Evolutionary conservation across 2,113 vertebrate species (phyloP).

Genomic region (Epinephelus fuscoguttatus): DNA sequence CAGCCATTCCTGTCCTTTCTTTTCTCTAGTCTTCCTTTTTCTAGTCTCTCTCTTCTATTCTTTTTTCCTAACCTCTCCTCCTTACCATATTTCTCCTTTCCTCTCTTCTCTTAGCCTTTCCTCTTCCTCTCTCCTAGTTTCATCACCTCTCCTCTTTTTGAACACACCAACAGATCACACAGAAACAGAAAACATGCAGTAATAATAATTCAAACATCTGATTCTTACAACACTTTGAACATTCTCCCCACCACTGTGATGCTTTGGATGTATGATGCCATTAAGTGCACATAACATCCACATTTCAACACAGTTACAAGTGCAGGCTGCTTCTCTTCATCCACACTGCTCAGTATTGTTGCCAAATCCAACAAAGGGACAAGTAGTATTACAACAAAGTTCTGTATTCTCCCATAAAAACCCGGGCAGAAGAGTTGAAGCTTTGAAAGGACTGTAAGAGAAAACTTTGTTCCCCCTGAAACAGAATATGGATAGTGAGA

Average conservation of each 20-base stretch:
- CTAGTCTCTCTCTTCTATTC: neutral
- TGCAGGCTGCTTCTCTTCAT: neutral
- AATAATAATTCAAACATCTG: neutral
- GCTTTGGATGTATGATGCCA: neutral
- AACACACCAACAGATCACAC: neutral
- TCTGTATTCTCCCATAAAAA: conserved; percentile 27
- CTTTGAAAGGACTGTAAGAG: conserved; percentile 32
- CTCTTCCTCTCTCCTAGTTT: neutral
- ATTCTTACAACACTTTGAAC: neutral
- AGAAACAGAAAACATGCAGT: neutral
- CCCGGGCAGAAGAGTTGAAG: conserved; percentile 21
- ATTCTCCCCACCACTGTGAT: neutral
- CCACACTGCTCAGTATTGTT: conserved; percentile 2
- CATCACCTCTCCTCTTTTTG: neutral
- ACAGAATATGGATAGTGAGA: conserved; percentile 47
- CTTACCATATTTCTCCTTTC: neutral
- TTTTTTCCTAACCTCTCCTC: neutral
- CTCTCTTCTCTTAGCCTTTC: neutral
- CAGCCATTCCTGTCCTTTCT: neutral
- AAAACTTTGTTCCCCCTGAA: conserved; percentile 50
- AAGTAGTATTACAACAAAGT: conserved; percentile 43
- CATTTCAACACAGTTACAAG: conserved; percentile 1
- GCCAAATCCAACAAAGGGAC: conserved; percentile 20
- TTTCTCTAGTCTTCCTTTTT: too few relatives aligned
- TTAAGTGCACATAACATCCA: neutral